Percentiles rank a stretch among this genome's conserved stretches.
Evolutionary conservation across 2,113 vertebrate species (phyloP).

Genomic region (Clarias gariepinus): DNA sequence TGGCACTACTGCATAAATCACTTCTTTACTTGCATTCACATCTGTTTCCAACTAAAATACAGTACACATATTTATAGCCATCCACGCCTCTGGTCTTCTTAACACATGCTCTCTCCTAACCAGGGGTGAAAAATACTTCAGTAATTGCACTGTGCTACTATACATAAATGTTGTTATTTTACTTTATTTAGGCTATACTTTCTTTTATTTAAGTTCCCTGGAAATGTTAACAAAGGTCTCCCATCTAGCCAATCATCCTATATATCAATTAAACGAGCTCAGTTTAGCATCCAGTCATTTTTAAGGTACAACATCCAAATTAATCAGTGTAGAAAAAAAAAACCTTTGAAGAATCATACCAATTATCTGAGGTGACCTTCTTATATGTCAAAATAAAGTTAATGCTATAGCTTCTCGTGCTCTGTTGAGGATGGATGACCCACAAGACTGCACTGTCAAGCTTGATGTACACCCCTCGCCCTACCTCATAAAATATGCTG

Average conservation of each 20-base stretch:
- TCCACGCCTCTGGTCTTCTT: not conserved
- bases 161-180: not conserved
- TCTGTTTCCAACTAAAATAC: too few species aligned
- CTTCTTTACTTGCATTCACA: too few species aligned
- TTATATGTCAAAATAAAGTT: not conserved
- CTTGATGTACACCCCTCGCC: not conserved
- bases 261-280: not conserved
- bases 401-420: not conserved
- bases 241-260: not conserved
- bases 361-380: not conserved
- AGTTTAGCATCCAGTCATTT: not conserved
- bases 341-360: not conserved
- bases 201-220: not conserved
- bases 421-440: not conserved
- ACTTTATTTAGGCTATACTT: not conserved
- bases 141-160: not conserved
- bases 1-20: too few species aligned
- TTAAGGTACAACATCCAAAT: not conserved
- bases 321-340: not conserved
- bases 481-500: not conserved
- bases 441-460: not conserved
- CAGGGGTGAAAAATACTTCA: not conserved
- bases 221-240: not conserved
- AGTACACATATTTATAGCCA: too few species aligned
- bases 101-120: not conserved